Evolutionary conservation across 1,140 invertebrate genomes (phyloP), one percentile per base, ranked within the genome.

Genomic region (Trypoxylus dichotomus): DNA sequence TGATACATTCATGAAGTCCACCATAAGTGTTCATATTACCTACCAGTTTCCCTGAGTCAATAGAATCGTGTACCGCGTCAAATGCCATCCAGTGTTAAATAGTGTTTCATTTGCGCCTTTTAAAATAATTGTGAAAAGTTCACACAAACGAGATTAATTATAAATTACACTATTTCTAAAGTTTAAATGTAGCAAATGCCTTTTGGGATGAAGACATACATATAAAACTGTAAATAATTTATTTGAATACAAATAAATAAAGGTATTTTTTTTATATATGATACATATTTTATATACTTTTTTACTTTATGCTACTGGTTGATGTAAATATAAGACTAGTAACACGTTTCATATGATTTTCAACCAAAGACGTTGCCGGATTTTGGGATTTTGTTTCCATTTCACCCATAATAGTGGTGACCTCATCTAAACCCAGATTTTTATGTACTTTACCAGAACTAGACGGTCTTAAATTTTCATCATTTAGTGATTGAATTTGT

Each of bases 361-460:
- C 47, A 7, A 75, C 6, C 24, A 75, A 54, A 21, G 77, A 47
- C 19, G 19, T 68, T 15, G 32, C 25, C 43, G 13, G 32, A 27
- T 32, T 47, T 63, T 78, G 24, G 21, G 21, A 37, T 19, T 41
- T 63, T 11, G 15, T 63, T 58, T 78, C 54, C 21, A 75, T 42
- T 37, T 37, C 27, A 29, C 19, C 37, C 19, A 76, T 79, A 0
- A 80, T 79, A 75, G 76, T 37, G 15, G 79, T 78, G 8, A 78
- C 42, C 76, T 79, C 74, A n/a, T 47, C 32, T 15, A 79, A 42
- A 81, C 79, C 77, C 47, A 81, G 74, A 27, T 76, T 68, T 42
- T 75, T 37, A 27, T 47, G 72, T 13, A 77, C 21, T 76, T 76
- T 74, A 72, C 32, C 74, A 13, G 25, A 42, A 42, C 32, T 63